Percentiles rank a stretch among this genome's conserved stretches.
Evolutionary conservation across 2,888 invertebrate species (phyloP).

Genomic region (Iphiclides podalirius): DNA sequence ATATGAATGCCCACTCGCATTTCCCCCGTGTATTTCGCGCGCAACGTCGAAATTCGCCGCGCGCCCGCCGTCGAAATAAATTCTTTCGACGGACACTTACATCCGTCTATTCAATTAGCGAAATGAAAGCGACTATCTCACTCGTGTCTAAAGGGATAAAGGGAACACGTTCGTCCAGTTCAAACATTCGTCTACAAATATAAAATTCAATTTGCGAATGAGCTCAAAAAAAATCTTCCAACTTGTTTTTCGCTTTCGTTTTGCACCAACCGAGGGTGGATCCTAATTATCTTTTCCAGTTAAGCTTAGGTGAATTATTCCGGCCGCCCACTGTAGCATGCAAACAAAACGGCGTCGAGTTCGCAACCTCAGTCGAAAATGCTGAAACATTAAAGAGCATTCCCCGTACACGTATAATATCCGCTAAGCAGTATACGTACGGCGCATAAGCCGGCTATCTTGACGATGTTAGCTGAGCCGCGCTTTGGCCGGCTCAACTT

Average conservation of each 20-base stretch:
- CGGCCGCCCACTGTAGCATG: slow-evolving; percentile 74
- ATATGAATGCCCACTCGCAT: slow-evolving; percentile 1
- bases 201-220: slow-evolving; percentile 78
- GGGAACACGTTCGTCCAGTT: slow-evolving; percentile 66
- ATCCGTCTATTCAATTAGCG: slow-evolving; percentile 45
- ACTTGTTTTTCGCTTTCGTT: slow-evolving; percentile 77
- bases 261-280: slow-evolving; percentile 77
- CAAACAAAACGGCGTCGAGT: slow-evolving; percentile 75
- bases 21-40: background rate
- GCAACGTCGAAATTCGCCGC: slow-evolving; percentile 20
- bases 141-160: slow-evolving; percentile 56
- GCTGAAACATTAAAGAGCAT: slow-evolving; percentile 78
- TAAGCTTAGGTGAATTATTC: slow-evolving; percentile 80
- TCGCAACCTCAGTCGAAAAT: slow-evolving; percentile 78
- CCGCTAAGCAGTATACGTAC: slow-evolving; percentile 68
- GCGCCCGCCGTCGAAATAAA: slow-evolving; percentile 18
- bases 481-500: slow-evolving; percentile 73
- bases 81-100: slow-evolving; percentile 25
- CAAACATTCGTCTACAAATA: slow-evolving; percentile 74
- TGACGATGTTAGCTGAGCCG: slow-evolving; percentile 66
- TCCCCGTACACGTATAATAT: slow-evolving; percentile 72
- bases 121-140: slow-evolving; percentile 53
- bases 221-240: slow-evolving; percentile 74
- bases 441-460: slow-evolving; percentile 71
- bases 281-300: slow-evolving; percentile 80